Percentiles rank a stretch among this genome's conserved stretches.
Conservation (phyloP, 2,113 vertebrate genomes). For the Eonycteris spelaea region DNA sequence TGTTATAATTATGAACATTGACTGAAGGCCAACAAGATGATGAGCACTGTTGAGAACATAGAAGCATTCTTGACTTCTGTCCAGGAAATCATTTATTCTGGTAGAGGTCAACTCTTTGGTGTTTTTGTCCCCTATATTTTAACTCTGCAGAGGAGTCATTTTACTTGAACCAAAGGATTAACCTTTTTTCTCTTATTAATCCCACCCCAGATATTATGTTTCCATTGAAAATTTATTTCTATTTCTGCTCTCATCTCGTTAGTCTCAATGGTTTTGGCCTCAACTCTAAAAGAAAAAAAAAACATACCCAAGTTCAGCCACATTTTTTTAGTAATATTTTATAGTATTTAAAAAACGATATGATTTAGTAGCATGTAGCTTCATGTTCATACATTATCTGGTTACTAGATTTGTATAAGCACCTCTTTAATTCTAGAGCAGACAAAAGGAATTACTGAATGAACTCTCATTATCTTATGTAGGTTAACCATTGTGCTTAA, state of each 20-base stretch:
- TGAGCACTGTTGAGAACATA: slow-evolving; percentile 31
- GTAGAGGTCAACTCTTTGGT: slow-evolving; percentile 37
- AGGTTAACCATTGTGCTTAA: background rate
- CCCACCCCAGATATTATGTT: background rate
- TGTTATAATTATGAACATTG: slow-evolving; percentile 65
- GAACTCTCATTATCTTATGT: background rate
- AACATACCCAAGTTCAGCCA: background rate
- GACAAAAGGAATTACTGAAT: background rate
- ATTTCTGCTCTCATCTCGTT: background rate
- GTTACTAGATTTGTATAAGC: background rate
- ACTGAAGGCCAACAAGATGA: slow-evolving; percentile 57
- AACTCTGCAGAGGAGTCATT: background rate
- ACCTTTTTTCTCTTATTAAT: background rate
- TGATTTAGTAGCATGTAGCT: background rate
- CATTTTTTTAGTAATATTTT: background rate
- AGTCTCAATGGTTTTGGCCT: background rate
- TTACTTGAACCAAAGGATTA: background rate
- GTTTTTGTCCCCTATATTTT: background rate
- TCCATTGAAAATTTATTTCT: background rate
- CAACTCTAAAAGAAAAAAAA: background rate
- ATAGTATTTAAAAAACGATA: background rate
- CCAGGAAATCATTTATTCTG: slow-evolving; percentile 37
- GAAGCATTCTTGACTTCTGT: slow-evolving; percentile 52
- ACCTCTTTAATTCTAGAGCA: background rate
- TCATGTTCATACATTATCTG: background rate